phyloP scores from a whole-genome alignment of 2,888 invertebrate species.

The Agriopis aurantiaria region DNA sequence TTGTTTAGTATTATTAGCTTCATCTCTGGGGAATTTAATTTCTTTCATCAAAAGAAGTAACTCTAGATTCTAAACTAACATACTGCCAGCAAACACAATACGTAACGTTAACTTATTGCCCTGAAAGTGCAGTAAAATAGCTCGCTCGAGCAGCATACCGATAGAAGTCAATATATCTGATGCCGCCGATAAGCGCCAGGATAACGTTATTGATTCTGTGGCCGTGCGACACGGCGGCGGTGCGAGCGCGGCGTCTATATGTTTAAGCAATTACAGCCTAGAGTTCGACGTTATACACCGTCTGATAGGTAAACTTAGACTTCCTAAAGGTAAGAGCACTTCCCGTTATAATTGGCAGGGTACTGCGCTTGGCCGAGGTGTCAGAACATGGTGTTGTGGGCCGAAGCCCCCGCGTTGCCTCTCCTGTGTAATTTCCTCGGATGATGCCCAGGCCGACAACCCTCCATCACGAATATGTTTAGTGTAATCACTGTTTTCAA shows the following conservation, averaged over 20 bases:
- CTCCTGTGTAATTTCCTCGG: constrained; percentile 73
- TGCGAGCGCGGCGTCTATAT: constrained; percentile 61
- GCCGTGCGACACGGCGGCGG: constrained; percentile 47
- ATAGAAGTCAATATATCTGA: constrained; percentile 58
- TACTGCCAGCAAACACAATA: constrained; percentile 25
- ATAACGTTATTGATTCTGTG: constrained; percentile 69
- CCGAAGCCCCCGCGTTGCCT: constrained; percentile 54
- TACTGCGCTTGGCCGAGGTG: constrained; percentile 69
- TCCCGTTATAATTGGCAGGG: constrained; percentile 78
- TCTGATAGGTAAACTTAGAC: constrained; percentile 29
- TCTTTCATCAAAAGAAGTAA: neutral
- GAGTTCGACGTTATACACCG: constrained; percentile 52
- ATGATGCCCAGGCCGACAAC: constrained; percentile 60
- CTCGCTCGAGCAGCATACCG: constrained; percentile 40
- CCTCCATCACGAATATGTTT: constrained; percentile 65
- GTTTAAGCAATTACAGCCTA: constrained; percentile 77
- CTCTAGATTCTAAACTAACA: constrained; percentile 17
- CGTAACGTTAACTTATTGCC: constrained; percentile 33
- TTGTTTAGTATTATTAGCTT: neutral
- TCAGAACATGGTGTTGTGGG: constrained; percentile 63
- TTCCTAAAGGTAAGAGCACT: constrained; percentile 56
- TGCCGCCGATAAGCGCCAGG: constrained; percentile 57
- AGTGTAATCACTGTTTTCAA: constrained; percentile 56
- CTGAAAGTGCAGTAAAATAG: constrained; percentile 41
- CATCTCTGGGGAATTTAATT: constrained; percentile 7